phyloP scores from a whole-genome alignment of 2,113 vertebrate genomes.

The Coreoperca whiteheadi region DNA sequence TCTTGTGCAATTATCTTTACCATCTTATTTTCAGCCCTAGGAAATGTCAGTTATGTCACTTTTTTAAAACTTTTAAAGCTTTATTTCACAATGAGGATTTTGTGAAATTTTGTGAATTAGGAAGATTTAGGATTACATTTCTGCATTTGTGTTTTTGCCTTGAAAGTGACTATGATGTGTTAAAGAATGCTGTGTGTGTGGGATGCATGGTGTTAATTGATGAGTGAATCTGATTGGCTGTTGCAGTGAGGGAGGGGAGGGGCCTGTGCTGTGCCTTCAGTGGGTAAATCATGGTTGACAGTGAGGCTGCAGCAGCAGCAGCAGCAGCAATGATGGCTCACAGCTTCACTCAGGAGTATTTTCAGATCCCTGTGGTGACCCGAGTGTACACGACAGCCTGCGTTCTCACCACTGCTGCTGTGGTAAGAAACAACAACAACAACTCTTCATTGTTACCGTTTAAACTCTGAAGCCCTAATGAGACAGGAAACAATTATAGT shows the following conservation, averaged over 20 bases:
- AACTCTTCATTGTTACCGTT: too few relatives aligned
- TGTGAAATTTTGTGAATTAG: too few relatives aligned
- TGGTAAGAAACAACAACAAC: slow-evolving; percentile 88
- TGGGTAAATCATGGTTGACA: slow-evolving; percentile 18
- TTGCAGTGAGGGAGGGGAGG: slow-evolving; percentile 19
- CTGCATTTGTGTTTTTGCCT: background rate
- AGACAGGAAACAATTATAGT: background rate
- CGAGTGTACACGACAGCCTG: slow-evolving; percentile 96
- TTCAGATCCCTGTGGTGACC: slow-evolving; percentile 95
- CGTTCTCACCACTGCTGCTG: slow-evolving; percentile 95
- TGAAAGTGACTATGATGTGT: background rate
- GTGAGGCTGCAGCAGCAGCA: slow-evolving; percentile 36
- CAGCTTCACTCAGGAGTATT: slow-evolving; percentile 89
- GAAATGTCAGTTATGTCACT: background rate
- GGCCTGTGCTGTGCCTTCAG: background rate
- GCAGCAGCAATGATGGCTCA: slow-evolving; percentile 80
- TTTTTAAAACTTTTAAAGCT: background rate
- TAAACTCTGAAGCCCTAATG: background rate
- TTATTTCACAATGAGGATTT: too few relatives aligned
- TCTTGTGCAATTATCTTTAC: background rate
- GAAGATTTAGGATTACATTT: background rate
- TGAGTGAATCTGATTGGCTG: slow-evolving; percentile 38
- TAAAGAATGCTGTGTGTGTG: background rate
- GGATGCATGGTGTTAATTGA: slow-evolving; percentile 45
- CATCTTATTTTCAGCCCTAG: background rate